Conservation (phyloP, 2,888 invertebrate genomes). For the Alentia gelatinosa region DNA sequence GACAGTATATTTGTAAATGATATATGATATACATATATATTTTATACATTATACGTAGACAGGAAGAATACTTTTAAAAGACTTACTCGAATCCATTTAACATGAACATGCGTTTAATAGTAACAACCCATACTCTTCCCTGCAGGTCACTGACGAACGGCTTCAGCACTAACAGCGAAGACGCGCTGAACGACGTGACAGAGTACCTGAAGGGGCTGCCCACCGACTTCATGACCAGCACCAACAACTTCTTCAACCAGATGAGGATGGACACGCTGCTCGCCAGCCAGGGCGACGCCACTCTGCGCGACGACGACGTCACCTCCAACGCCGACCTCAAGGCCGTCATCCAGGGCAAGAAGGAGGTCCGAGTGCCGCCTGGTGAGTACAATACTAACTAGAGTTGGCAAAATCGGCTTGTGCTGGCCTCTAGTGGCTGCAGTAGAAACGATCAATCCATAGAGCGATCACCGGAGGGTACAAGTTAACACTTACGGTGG, state of each 20-base stretch:
- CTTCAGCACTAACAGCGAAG: constrained; percentile 27
- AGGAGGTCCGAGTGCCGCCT: constrained; percentile 74
- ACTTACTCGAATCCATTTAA: too few relatives aligned
- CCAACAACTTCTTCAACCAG: constrained; percentile 58
- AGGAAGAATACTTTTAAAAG: too few relatives aligned
- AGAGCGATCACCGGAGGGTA: too few relatives aligned
- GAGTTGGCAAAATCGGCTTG: too few relatives aligned
- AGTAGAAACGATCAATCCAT: too few relatives aligned
- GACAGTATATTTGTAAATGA: too few relatives aligned
- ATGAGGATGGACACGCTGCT: constrained; percentile 24
- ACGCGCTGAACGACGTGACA: constrained; percentile 47
- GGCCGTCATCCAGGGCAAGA: constrained; percentile 75
- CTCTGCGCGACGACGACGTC: constrained; percentile 64
- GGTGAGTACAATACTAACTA: constrained; percentile 57
- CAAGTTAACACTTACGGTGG: too few relatives aligned
- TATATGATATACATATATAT: too few relatives aligned
- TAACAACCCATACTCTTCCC: too few relatives aligned
- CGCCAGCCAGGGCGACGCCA: constrained; percentile 59
- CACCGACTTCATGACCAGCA: constrained; percentile 61
- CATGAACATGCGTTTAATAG: too few relatives aligned
- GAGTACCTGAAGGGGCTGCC: constrained; percentile 60
- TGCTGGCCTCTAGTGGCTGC: too few relatives aligned
- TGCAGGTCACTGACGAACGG: constrained; percentile 13
- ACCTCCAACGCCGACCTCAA: constrained; percentile 67
- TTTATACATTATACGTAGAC: too few relatives aligned